Conservation (phyloP, 92 coral and sea anemone species). For the Epizoanthus fatuus region DNA sequence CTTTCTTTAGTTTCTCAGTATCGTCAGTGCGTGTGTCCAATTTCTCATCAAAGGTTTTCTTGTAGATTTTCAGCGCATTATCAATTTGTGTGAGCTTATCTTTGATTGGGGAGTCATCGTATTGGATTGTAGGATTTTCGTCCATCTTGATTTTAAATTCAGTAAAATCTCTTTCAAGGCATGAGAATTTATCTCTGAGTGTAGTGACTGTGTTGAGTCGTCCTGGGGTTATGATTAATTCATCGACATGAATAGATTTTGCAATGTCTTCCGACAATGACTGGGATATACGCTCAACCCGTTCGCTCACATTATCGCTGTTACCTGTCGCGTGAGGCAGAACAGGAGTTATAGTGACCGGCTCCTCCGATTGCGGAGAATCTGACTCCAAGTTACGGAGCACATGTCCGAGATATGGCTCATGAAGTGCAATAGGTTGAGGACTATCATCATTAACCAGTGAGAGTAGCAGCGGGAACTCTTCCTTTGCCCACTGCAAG, state of each 20-base stretch:
- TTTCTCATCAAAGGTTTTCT: background rate
- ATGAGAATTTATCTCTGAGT: background rate
- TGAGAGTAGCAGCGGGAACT: background rate
- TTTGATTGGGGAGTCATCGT: background rate
- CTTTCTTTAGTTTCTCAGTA: background rate
- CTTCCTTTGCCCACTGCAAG: background rate
- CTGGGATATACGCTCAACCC: background rate
- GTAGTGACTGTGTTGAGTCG: background rate
- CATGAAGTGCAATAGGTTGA: background rate
- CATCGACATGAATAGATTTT: background rate
- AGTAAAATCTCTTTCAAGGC: background rate
- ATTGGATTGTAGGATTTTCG: background rate
- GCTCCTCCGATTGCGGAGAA: background rate
- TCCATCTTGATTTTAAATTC: background rate
- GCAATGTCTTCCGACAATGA: background rate
- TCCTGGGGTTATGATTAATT: background rate
- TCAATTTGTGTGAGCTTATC: background rate
- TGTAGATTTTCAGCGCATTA: background rate
- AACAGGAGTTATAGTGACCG: background rate
- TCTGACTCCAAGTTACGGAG: background rate
- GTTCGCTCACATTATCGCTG: too few species aligned
- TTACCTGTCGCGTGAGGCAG: background rate
- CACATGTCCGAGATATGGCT: background rate
- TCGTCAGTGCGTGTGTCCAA: background rate
- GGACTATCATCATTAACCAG: background rate